Percentiles rank a stretch among this genome's conserved stretches.
These are phyloP conservation scores for Burhinus bistriatus DNA, from an alignment of 2,113 vertebrate genomes.

Conservation along the genomic window DNA sequence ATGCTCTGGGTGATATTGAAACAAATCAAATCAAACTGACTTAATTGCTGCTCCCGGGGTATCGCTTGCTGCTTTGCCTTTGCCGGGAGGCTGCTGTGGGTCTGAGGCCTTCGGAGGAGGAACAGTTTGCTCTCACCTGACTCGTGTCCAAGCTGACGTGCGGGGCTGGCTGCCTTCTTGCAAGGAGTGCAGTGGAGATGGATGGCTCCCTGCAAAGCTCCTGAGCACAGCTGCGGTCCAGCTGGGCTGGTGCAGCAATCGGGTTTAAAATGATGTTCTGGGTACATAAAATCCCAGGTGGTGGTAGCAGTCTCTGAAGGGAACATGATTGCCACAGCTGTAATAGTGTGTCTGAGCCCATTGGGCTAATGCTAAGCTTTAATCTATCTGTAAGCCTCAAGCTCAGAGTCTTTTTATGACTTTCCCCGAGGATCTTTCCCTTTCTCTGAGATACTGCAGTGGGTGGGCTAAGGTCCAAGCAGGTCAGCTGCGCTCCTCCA, in stretches of 20 bases:
- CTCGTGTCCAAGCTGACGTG: background rate
- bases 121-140: background rate
- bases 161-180: background rate
- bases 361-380: background rate
- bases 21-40: background rate
- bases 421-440: background rate
- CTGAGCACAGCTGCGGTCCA: background rate
- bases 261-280: background rate
- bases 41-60: background rate
- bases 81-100: background rate
- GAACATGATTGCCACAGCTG: background rate
- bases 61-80: background rate
- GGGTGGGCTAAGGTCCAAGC: background rate
- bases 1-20: background rate
- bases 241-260: background rate
- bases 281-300: rapidly evolving
- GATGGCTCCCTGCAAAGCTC: background rate
- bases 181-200: background rate
- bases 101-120: background rate
- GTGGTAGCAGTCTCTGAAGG: background rate
- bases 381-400: background rate
- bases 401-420: background rate
- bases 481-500: background rate
- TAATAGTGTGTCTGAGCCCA: background rate
- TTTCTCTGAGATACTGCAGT: background rate